Percentiles rank a stretch among this genome's conserved stretches.
These are phyloP conservation scores for Arge pagana DNA, from an alignment of 2,888 invertebrate species.

Conservation along the genomic window DNA sequence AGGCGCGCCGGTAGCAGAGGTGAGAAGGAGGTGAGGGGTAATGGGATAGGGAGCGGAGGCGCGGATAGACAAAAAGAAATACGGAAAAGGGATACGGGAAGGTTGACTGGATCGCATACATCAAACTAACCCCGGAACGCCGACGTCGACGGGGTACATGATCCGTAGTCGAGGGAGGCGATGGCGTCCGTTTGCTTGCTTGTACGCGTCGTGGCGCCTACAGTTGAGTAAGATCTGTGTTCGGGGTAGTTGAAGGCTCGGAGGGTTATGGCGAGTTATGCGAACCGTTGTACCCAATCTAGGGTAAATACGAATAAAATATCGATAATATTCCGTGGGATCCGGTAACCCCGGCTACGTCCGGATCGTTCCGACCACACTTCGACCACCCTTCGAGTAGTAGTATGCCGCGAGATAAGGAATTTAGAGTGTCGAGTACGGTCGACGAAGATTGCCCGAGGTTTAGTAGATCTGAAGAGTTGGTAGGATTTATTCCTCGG, in stretches of 20 bases:
- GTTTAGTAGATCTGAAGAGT: too few relatives aligned
- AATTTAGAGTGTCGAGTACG: too few relatives aligned
- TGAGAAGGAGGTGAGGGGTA: too few relatives aligned
- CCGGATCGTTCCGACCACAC: too few relatives aligned
- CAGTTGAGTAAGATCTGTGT: conserved; percentile 10
- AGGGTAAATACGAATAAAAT: conserved; percentile 45
- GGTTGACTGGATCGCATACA: conserved; percentile 22
- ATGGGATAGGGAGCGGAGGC: too few relatives aligned
- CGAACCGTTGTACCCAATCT: conserved; percentile 30
- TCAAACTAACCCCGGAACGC: conserved; percentile 32
- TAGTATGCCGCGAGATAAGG: conserved; percentile 17
- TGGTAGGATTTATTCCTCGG: too few relatives aligned
- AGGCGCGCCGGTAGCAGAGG: too few relatives aligned
- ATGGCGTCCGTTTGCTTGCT: conserved; percentile 15
- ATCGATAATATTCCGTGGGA: conserved; percentile 37
- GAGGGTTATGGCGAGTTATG: conserved; percentile 8
- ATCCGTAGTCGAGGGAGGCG: conserved; percentile 22
- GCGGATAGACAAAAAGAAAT: too few relatives aligned
- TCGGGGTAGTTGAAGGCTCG: conserved; percentile 24
- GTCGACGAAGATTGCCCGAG: too few relatives aligned
- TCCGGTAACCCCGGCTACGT: conserved; percentile 6
- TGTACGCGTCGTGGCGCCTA: conserved; percentile 20
- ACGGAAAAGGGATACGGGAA: background rate
- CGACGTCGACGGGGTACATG: conserved; percentile 26
- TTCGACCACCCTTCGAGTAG: too few relatives aligned